Base-by-base conservation (phyloP, 2,888 invertebrate genomes). In the Tolmerus cingulatus region DNA sequence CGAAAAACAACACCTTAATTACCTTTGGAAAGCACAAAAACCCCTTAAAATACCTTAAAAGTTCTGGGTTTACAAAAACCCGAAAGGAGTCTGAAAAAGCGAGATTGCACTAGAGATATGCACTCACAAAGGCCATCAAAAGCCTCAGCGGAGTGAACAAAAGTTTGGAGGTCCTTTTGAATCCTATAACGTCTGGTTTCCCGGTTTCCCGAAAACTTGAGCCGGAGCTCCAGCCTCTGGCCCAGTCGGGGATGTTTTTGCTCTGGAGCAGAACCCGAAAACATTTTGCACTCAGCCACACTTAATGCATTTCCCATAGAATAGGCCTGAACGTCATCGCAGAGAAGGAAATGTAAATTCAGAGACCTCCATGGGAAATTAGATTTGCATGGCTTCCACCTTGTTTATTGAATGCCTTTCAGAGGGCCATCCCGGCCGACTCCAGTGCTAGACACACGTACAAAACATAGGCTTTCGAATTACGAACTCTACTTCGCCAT, bases 291-390 rank as follows among this genome's bases (percentile, higher is more conserved):
- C 30, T 55, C 81, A 55, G 43, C 55, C n/a, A 43, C 19, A 55
- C 27, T 81, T 55, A 51, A 81, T 81, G 43, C 43, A 78, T 43
- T 55, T 81, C 81, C 81, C 23, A 51, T 55, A 76, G 76, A 34
- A 51, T 81, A 51, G 40, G 43, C 40, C n/a, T 55, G 23, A 46
- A 81, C 51, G 51, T 51, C 81, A 81, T 51, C 16, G 81, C 14
- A 51, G 81, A 46, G 40, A 66, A 76, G 91, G 91, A 88, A 94
- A 93, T 90, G 91, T 90, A 7, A 91, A 91, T 86, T 87, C 81
- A 74, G 78, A 78, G 82, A 77, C 66, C 77, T 87, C 77, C 34
- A 51, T 46, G 34, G 87, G 81, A 87, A 87, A 79, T 87, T 86
- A 23, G 66, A 81, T 86, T 87, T 87, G 87, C 86, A 79, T 79